These are phyloP conservation scores for Ciconia boyciana DNA, from an alignment of 2,113 vertebrate species.

Conservation along the genomic window DNA sequence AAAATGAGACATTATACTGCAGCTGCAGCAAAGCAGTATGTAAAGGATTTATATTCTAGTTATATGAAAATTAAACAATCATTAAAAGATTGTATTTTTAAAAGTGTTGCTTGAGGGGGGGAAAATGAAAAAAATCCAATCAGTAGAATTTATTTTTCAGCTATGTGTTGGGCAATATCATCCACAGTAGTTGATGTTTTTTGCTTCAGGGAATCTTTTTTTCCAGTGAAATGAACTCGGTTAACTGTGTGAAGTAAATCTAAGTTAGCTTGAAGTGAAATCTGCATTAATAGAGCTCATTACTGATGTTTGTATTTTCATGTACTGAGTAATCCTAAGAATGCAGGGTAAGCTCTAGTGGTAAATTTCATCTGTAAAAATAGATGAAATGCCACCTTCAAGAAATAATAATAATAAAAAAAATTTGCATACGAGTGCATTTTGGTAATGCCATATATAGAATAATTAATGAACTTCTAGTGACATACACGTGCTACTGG, in stretches of 20 bases:
- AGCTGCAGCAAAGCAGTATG: conserved; percentile 44
- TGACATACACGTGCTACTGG: not conserved
- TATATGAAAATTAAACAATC: conserved; percentile 71
- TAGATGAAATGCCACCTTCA: not conserved
- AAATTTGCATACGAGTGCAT: not conserved
- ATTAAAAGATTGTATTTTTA: conserved; percentile 65
- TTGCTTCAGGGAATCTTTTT: conserved; percentile 36
- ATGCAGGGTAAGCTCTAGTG: not conserved
- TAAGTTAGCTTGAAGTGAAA: conserved; percentile 35
- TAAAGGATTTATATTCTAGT: conserved; percentile 62
- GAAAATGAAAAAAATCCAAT: conserved; percentile 37
- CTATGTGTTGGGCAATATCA: conserved; percentile 22
- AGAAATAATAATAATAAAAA: not conserved
- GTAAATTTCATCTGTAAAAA: not conserved
- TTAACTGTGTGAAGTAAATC: conserved; percentile 52
- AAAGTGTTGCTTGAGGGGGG: conserved; percentile 38
- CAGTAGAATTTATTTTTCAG: conserved; percentile 31
- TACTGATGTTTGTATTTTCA: conserved; percentile 24
- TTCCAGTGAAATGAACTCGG: conserved; percentile 27
- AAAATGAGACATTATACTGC: conserved; percentile 67
- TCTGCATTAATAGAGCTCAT: conserved; percentile 34
- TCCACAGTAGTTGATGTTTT: conserved; percentile 7
- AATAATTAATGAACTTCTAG: not conserved
- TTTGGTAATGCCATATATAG: not conserved
- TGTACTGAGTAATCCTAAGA: not conserved